These are phyloP conservation scores for Sitobion miscanthi DNA, from an alignment of 1,140 invertebrate species.

Conservation along the genomic window DNA sequence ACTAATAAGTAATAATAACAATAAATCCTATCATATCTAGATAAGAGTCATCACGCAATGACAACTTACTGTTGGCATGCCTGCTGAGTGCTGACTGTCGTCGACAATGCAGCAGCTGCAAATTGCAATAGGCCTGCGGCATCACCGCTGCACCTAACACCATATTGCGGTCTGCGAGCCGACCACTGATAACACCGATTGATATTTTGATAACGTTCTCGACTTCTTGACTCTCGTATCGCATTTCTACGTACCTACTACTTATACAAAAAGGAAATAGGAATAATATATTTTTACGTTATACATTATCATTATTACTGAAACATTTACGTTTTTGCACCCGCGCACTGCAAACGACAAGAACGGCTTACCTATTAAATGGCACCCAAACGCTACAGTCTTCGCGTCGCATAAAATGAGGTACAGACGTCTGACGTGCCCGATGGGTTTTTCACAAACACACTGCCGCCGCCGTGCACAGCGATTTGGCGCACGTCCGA, in stretches of 20 bases:
- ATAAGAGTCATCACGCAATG: no score
- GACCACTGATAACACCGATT: neutral
- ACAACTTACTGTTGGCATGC: neutral
- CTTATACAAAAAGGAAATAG: neutral
- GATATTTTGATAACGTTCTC: neutral
- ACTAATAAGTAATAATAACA: no score
- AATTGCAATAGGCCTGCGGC: no score
- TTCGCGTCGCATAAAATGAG: slow-evolving; percentile 17
- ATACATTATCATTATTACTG: neutral
- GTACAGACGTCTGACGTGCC: neutral
- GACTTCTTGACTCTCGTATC: neutral
- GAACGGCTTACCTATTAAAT: neutral
- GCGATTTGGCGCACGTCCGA: neutral
- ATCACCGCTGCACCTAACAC: neutral
- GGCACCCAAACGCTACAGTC: neutral
- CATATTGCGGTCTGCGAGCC: neutral
- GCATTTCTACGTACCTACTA: neutral
- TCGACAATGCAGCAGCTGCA: no score
- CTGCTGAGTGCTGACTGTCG: neutral
- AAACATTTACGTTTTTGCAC: neutral
- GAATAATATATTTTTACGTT: neutral
- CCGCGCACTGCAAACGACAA: neutral
- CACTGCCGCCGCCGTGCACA: neutral
- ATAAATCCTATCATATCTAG: no score
- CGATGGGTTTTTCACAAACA: neutral